Evolutionary conservation across 2,888 invertebrate species (phyloP).

Genomic region (Mythimna ferrago): DNA sequence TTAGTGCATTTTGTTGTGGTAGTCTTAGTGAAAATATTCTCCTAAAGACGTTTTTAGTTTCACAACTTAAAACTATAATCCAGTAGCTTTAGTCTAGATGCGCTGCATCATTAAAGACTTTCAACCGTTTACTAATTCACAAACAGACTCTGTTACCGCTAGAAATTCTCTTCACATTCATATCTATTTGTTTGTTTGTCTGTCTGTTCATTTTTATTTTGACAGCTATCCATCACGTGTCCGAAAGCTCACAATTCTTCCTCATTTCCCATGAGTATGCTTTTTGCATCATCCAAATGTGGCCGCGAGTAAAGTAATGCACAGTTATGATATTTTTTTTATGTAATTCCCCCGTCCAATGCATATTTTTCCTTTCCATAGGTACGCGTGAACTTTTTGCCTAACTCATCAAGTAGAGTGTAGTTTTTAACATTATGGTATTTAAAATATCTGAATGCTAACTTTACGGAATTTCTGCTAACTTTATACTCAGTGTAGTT

Average conservation of each 20-base stretch:
- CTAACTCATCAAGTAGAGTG: conserved; percentile 58
- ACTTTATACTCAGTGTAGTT: conserved; percentile 18
- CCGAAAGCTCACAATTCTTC: conserved; percentile 41
- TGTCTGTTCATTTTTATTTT: conserved; percentile 26
- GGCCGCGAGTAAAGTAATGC: conserved; percentile 44
- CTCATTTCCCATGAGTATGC: conserved; percentile 31
- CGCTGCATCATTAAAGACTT: conserved; percentile 10
- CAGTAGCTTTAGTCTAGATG: conserved; percentile 4
- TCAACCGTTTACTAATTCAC: conserved; percentile 22
- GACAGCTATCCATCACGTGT: conserved; percentile 53
- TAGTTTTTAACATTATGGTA: conserved; percentile 47
- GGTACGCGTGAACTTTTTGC: conserved; percentile 52
- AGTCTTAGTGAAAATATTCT: not conserved
- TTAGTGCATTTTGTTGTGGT: not conserved
- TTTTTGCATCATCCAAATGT: conserved; percentile 39
- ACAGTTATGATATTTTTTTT: conserved; percentile 39
- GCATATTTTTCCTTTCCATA: conserved; percentile 43
- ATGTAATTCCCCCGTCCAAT: conserved; percentile 49
- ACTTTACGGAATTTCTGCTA: conserved; percentile 25
- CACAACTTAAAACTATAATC: conserved; percentile 19
- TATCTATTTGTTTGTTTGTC: conserved; percentile 1
- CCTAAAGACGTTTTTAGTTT: conserved; percentile 3
- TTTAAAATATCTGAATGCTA: conserved; percentile 44
- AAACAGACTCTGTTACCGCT: not conserved
- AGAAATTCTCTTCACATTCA: not conserved